Percentiles rank a stretch among this genome's conserved stretches.
Evolutionary conservation across 2,888 invertebrate genomes (phyloP).

Genomic region (Caenorhabditis angaria): DNA sequence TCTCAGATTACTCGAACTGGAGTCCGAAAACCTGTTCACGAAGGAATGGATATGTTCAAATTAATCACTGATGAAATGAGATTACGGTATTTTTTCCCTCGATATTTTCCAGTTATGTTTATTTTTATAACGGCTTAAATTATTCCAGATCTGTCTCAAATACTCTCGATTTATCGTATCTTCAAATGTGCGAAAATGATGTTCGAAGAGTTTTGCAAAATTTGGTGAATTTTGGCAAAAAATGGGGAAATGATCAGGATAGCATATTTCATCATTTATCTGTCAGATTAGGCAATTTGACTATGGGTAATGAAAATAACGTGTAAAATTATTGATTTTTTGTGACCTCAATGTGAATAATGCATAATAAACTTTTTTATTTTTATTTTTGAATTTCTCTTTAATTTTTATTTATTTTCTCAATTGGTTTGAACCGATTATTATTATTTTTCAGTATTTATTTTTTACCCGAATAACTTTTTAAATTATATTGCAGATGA

Average conservation of each 20-base stretch:
- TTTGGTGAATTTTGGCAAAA: slow-evolving; percentile 14
- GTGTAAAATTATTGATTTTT: neutral
- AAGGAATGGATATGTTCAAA: slow-evolving; percentile 44
- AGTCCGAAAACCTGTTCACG: slow-evolving; percentile 42
- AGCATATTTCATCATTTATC: slow-evolving; percentile 35
- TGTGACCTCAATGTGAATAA: neutral
- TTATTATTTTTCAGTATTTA: too few species aligned
- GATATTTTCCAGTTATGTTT: too few species aligned
- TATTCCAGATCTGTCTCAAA: slow-evolving; percentile 38
- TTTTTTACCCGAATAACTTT: neutral
- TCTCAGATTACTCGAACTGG: slow-evolving; percentile 21
- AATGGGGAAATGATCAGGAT: slow-evolving; percentile 38
- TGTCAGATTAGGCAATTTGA: slow-evolving; percentile 29
- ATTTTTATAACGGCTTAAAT: too few species aligned
- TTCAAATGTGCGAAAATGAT: slow-evolving; percentile 24
- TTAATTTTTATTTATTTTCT: neutral
- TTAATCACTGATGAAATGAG: slow-evolving; percentile 46
- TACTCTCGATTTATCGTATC: slow-evolving; percentile 23
- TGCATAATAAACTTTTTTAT: neutral
- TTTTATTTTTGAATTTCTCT: neutral
- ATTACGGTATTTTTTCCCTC: too few species aligned
- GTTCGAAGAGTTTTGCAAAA: slow-evolving; percentile 20
- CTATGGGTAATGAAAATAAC: slow-evolving; percentile 11
- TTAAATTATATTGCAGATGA: slow-evolving; percentile 12
- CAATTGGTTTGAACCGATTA: too few species aligned